Conservation (phyloP, 2,797 vertebrate species). For the Setipinna tenuifilis region DNA sequence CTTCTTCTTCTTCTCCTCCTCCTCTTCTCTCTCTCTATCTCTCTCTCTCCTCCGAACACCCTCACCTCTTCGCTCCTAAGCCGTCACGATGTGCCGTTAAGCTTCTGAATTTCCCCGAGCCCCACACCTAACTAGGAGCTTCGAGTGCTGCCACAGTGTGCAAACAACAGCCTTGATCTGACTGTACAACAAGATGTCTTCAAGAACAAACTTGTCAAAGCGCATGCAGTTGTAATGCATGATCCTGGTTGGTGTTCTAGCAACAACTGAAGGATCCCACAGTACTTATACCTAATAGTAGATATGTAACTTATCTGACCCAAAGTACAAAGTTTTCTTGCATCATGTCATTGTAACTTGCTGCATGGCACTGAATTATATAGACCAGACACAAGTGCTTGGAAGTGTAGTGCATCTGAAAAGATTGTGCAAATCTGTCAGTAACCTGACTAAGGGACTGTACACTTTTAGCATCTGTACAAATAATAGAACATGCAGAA, state of each 20-base stretch:
- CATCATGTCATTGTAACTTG: background rate
- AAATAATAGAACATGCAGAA: background rate
- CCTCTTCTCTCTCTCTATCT: background rate
- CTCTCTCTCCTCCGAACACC: background rate
- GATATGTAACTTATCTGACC: background rate
- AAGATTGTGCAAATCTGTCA: background rate
- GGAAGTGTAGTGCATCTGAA: background rate
- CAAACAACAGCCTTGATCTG: constrained; percentile 1
- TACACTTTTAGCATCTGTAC: background rate
- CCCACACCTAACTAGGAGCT: constrained; percentile 13
- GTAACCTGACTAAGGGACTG: background rate
- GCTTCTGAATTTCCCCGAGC: background rate
- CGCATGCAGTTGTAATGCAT: background rate
- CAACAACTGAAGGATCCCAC: background rate
- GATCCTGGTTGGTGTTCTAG: background rate
- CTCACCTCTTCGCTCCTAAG: constrained; percentile 27
- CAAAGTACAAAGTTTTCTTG: background rate
- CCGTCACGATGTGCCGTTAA: constrained; percentile 14
- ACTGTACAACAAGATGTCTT: background rate
- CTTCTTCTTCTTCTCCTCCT: background rate
- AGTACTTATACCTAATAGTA: background rate
- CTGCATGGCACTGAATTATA: background rate
- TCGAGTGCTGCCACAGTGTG: background rate
- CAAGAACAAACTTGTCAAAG: constrained; percentile 4
- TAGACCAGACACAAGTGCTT: background rate